Percentiles rank a stretch among this genome's conserved stretches.
phyloP scores from a whole-genome alignment of 2,113 vertebrate species.

The Cyprinodon tularosa region DNA sequence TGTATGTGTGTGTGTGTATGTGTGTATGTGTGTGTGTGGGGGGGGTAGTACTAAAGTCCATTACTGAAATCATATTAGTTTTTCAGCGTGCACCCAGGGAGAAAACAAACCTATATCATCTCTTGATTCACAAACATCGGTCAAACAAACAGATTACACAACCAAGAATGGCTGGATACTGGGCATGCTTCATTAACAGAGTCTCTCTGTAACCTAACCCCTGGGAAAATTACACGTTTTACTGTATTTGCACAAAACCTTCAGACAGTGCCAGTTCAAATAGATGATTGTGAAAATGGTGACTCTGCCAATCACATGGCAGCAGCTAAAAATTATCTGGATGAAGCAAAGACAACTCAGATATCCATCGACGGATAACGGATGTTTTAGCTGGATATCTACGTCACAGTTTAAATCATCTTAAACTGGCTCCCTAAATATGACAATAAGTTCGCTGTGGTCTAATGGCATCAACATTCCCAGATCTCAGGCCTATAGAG shows the following conservation, averaged over 20 bases:
- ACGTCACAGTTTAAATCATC: too few relatives aligned
- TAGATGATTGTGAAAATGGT: background rate
- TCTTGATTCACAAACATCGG: conserved; percentile 46
- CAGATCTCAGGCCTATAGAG: too few relatives aligned
- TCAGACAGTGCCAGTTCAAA: background rate
- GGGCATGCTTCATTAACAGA: background rate
- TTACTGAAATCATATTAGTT: conserved; percentile 77
- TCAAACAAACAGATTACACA: conserved; percentile 7
- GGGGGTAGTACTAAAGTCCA: conserved; percentile 62
- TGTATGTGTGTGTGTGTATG: conserved; percentile 21
- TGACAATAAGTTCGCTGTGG: too few relatives aligned
- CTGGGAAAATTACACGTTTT: background rate
- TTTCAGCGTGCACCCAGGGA: conserved; percentile 57
- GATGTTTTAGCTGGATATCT: too few relatives aligned
- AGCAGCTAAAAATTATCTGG: background rate
- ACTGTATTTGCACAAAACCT: background rate
- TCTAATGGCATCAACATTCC: too few relatives aligned
- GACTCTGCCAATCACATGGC: background rate
- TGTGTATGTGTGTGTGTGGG: conserved; percentile 18
- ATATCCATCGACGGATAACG: too few relatives aligned
- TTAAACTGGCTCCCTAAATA: too few relatives aligned
- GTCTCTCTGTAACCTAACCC: background rate
- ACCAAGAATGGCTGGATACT: background rate
- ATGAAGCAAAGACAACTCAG: background rate
- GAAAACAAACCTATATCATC: conserved; percentile 63